Conservation (phyloP, 2,797 vertebrate genomes). For the Manis pentadactyla region DNA sequence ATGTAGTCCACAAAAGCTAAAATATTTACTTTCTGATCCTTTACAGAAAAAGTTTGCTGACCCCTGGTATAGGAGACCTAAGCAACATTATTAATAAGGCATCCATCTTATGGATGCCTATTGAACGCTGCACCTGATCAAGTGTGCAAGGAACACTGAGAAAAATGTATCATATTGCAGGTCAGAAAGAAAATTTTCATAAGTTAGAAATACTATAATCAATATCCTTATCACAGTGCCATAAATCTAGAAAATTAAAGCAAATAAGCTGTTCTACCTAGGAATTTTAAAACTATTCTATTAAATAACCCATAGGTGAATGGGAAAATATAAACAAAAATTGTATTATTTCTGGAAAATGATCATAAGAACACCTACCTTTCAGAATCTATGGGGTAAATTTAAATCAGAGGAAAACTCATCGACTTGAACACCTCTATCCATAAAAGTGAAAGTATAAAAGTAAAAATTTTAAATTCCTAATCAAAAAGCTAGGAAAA, state of each 20-base stretch:
- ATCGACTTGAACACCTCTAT: neutral
- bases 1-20: neutral
- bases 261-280: neutral
- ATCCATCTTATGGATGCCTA: neutral
- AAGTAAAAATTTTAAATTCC: neutral
- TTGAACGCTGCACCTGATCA: neutral
- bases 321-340: neutral
- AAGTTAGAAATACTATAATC: neutral
- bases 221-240: neutral
- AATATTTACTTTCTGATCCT: neutral
- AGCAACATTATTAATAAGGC: neutral
- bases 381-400: neutral
- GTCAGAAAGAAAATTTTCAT: neutral
- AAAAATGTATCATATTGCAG: neutral
- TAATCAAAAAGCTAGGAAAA: neutral
- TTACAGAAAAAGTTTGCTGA: neutral
- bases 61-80: neutral
- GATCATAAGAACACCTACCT: neutral
- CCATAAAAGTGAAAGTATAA: conserved; percentile 14
- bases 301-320: neutral
- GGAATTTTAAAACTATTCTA: neutral
- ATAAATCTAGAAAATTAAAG: neutral
- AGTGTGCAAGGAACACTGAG: neutral
- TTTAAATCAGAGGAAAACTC: neutral
- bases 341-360: neutral